Base-by-base conservation (phyloP, 2,113 vertebrate genomes). In the Xyliphius kryptos region DNA sequence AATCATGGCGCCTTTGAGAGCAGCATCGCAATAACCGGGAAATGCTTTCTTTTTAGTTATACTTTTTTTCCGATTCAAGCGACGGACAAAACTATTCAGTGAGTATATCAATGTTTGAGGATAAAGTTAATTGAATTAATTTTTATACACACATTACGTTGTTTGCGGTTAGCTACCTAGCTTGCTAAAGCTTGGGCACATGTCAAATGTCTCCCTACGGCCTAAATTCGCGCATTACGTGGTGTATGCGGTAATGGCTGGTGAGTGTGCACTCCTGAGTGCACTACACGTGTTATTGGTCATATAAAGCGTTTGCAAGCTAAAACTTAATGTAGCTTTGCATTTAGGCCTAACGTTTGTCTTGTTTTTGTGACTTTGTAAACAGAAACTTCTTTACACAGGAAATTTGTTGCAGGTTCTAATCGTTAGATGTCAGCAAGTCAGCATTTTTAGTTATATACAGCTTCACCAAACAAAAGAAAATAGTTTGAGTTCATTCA, bases 221-320 rank as follows among this genome's bases (percentile, higher is more conserved):
- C n/a, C n/a, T 17, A 13, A 6, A 17, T 26, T 6, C 0, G 43
- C 6, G 41, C 21, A 32, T 9, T 47, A 32, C 0, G 3, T 47
- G 46, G 40, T 41, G 56, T 3, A 46, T 12, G 9, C 26, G 26
- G 26, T 3, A 32, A 32, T 32, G 26, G 26, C 26, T 6, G 26
- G 4, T 32, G 26, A 32, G 26, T 32, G 26, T 32, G 26, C 47
- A 61, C 47, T 61, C 38, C 47, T 32, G 37, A 61, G 59, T 61
- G 59, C 17, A 5, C 14, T 2, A 32, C 26, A 32, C 26, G 26
- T 32, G 26, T 32, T 32, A 32, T 32, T 32, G 26, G 26, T 3
- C 4, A 32, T 6, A 32, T 32, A 32, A 32, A 32, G 26, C 26
- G 26, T 32, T 32, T 32, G 26, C 26, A 32, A 32, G 26, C 26